Conservation (phyloP, 2,113 vertebrate species). For the Nanorana parkeri region DNA sequence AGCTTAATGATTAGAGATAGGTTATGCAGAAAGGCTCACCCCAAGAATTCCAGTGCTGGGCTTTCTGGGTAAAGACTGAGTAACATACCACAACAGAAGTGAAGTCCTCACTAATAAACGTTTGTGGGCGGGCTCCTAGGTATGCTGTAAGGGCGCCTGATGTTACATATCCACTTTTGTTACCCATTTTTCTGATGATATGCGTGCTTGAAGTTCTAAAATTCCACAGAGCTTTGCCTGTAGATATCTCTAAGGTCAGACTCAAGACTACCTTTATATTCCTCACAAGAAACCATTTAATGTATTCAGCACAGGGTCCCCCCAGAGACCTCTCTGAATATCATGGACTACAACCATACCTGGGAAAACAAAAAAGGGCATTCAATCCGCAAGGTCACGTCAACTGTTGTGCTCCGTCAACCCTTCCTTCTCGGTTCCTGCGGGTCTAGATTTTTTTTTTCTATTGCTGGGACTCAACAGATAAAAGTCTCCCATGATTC, state of each 20-base stretch:
- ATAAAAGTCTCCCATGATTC: not conserved
- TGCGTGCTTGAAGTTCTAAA: too few species aligned
- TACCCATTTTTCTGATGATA: too few species aligned
- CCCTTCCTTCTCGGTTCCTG: not conserved
- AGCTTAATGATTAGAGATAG: too few species aligned
- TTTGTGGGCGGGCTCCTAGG: too few species aligned
- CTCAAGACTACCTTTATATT: not conserved
- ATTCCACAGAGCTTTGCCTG: too few species aligned
- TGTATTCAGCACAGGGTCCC: constrained; percentile 3
- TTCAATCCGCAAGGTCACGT: constrained; percentile 28
- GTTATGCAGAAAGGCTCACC: too few species aligned
- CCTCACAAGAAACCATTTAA: not conserved
- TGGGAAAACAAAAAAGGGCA: constrained; percentile 26
- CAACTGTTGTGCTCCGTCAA: not conserved
- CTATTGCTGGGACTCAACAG: not conserved
- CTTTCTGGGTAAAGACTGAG: too few species aligned
- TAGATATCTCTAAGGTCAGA: not conserved
- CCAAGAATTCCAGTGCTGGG: too few species aligned
- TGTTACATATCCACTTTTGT: too few species aligned
- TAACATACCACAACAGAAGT: too few species aligned
- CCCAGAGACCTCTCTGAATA: constrained; percentile 20
- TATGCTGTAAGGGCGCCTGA: too few species aligned
- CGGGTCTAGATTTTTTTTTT: not conserved
- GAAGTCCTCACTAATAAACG: too few species aligned
- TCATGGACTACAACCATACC: constrained; percentile 17